Percentiles rank a stretch among this genome's conserved stretches.
These are phyloP conservation scores for Andrena cerasifolii DNA, from an alignment of 1,140 invertebrate species.

Conservation along the genomic window DNA sequence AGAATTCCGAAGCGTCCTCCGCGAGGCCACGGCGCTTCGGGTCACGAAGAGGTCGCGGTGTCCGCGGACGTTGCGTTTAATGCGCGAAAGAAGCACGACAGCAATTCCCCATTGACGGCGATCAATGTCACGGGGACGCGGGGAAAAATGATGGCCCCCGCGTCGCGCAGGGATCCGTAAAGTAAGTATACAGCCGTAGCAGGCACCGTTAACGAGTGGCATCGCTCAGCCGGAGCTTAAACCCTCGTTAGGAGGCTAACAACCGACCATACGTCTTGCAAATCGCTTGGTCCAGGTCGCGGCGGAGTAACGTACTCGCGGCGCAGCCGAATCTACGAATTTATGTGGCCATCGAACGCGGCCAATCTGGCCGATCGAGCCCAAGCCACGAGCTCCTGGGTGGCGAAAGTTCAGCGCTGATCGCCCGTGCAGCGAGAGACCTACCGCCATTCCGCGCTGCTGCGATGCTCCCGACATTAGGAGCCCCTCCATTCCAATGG, in stretches of 20 bases:
- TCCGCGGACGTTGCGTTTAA: neutral
- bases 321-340: constrained; percentile 54
- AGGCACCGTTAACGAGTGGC: constrained; percentile 69
- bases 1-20: too few species aligned
- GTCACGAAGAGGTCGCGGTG: neutral
- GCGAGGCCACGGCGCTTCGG: too few species aligned
- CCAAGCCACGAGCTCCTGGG: neutral
- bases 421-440: neutral
- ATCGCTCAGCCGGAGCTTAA: constrained; percentile 70
- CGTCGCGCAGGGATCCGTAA: constrained; percentile 24
- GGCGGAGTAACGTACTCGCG: constrained; percentile 26
- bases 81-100: neutral
- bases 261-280: constrained; percentile 68
- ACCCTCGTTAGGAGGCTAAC: constrained; percentile 73
- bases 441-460: neutral
- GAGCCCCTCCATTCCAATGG: neutral
- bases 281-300: constrained; percentile 59
- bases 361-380: constrained; percentile 11
- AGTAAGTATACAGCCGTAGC: constrained; percentile 48
- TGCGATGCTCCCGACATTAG: neutral
- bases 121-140: constrained; percentile 33
- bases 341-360: constrained; percentile 60
- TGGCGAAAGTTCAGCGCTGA: neutral
- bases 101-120: constrained; percentile 31
- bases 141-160: constrained; percentile 38